Percentiles rank a stretch among this genome's conserved stretches.
phyloP scores from a whole-genome alignment of 2,888 invertebrate species.

The Temnothorax rugatulus region DNA sequence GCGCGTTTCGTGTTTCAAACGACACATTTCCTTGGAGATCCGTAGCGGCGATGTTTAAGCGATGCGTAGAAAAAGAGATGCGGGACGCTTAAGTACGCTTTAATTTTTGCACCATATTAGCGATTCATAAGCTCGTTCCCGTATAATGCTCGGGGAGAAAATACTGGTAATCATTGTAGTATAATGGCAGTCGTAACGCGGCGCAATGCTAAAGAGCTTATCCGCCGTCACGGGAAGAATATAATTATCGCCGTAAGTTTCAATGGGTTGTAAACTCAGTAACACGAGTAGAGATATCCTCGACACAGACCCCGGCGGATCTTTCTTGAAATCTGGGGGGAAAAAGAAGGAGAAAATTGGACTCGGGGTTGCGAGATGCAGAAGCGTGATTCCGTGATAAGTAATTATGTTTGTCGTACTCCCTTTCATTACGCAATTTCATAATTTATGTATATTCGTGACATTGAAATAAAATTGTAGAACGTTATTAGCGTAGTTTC shows the following conservation, averaged over 20 bases:
- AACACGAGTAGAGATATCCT: conserved; percentile 11
- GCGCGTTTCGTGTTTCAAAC: conserved; percentile 9
- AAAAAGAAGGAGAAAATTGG: not conserved
- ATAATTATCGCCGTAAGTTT: conserved; percentile 51
- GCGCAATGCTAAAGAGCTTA: conserved; percentile 16
- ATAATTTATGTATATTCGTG: not conserved
- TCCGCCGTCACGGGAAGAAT: conserved; percentile 30
- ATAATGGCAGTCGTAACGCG: conserved; percentile 18
- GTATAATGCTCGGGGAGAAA: conserved; percentile 17
- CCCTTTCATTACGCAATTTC: not conserved
- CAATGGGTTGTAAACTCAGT: conserved; percentile 34
- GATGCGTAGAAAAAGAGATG: conserved; percentile 8
- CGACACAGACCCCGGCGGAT: not conserved
- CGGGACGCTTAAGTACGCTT: conserved; percentile 4
- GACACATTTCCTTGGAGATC: not conserved
- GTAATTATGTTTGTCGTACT: not conserved
- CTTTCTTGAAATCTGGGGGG: not conserved
- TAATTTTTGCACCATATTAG: conserved; percentile 34
- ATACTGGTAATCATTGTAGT: conserved; percentile 34
- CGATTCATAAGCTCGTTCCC: conserved; percentile 33
- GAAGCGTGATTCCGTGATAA: not conserved
- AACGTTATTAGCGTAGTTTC: not conserved
- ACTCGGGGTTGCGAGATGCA: not conserved
- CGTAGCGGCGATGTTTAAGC: not conserved
- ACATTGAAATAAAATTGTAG: not conserved